Percentiles rank a stretch among this genome's conserved stretches.
Conservation (phyloP, 2,888 invertebrate genomes). For the Tenodera sinensis region DNA sequence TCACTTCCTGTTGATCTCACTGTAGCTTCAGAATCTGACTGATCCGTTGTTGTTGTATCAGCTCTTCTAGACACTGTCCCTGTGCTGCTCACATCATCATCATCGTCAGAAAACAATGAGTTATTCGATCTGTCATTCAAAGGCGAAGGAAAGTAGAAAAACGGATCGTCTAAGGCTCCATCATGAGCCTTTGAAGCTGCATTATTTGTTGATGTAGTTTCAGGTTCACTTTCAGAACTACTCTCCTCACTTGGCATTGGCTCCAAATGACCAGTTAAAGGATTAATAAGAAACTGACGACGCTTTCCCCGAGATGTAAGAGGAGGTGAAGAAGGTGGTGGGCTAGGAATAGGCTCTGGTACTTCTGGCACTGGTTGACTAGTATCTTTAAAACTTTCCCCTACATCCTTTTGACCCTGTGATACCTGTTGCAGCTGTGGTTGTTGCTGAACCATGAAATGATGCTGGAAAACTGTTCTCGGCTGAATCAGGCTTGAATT, state of each 20-base stretch:
- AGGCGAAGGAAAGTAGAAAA: constrained; percentile 48
- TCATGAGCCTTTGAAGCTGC: constrained; percentile 37
- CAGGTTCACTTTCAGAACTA: constrained; percentile 57
- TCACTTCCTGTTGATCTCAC: constrained; percentile 56
- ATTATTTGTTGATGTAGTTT: constrained; percentile 44
- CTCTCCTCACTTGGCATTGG: constrained; percentile 65
- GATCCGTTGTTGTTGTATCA: constrained; percentile 49
- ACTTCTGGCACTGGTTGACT: constrained; percentile 13
- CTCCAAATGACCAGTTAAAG: constrained; percentile 80
- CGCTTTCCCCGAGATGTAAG: constrained; percentile 52
- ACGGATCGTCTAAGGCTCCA: constrained; percentile 45
- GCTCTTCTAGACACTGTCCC: constrained; percentile 45
- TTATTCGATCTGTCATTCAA: constrained; percentile 49
- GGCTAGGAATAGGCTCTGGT: constrained; percentile 15
- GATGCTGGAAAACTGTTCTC: constrained; percentile 43
- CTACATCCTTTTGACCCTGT: constrained; percentile 6
- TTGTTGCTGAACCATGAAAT: constrained; percentile 22
- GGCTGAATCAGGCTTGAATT: constrained; percentile 45
- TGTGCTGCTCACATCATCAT: constrained; percentile 45
- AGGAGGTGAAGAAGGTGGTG: constrained; percentile 34
- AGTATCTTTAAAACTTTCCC: constrained; percentile 15
- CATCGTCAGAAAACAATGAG: constrained; percentile 57
- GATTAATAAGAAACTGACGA: constrained; percentile 83
- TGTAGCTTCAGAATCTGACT: constrained; percentile 56
- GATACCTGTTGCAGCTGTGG: neutral